phyloP scores from a whole-genome alignment of 2,888 invertebrate genomes.

The Chorisops tibialis region DNA sequence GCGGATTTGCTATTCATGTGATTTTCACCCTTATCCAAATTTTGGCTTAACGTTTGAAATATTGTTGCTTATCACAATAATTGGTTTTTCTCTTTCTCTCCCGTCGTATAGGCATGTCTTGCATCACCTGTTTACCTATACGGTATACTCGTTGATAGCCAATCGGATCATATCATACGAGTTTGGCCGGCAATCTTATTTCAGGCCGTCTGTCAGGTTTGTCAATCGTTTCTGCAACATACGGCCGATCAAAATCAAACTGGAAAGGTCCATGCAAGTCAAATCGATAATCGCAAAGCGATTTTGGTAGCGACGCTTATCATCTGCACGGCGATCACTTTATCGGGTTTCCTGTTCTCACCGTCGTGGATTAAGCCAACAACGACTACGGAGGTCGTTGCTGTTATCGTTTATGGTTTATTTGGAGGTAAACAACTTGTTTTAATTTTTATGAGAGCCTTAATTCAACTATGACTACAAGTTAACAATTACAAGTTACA shows the following conservation, averaged over 20 bases:
- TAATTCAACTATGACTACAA: too few species aligned
- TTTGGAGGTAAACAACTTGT: constrained; percentile 45
- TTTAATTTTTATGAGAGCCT: background rate
- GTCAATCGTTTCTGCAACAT: constrained; percentile 48
- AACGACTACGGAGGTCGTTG: constrained; percentile 47
- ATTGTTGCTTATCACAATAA: constrained; percentile 1
- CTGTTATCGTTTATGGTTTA: constrained; percentile 48
- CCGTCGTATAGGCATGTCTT: constrained; percentile 44
- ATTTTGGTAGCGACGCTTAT: constrained; percentile 47
- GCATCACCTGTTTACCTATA: constrained; percentile 50
- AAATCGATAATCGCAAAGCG: constrained; percentile 43
- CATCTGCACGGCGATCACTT: constrained; percentile 46
- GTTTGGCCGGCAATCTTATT: constrained; percentile 51
- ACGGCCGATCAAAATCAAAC: constrained; percentile 42
- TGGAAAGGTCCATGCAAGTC: constrained; percentile 43
- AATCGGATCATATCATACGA: constrained; percentile 47
- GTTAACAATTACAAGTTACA: too few species aligned
- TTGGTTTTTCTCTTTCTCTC: background rate
- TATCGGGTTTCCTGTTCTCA: constrained; percentile 49
- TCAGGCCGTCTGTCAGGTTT: constrained; percentile 48
- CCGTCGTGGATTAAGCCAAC: constrained; percentile 49
- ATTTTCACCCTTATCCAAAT: constrained; percentile 9
- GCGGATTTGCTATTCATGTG: constrained; percentile 52
- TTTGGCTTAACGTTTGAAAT: background rate
- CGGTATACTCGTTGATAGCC: constrained; percentile 50